These are phyloP conservation scores for Catocala nupta DNA, from an alignment of 2,888 invertebrate genomes.

Conservation along the genomic window DNA sequence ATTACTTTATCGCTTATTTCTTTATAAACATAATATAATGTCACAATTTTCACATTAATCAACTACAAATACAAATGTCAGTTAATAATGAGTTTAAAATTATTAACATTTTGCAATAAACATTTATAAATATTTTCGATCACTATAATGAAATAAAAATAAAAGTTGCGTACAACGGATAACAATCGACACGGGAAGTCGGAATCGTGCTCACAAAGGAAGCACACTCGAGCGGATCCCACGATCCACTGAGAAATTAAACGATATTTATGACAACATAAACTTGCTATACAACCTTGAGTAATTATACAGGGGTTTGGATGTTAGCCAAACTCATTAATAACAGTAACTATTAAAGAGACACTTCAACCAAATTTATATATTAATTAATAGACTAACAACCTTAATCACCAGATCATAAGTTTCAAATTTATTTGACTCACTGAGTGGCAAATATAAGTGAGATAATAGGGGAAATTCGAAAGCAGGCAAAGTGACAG, in stretches of 20 bases:
- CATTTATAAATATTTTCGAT: too few species aligned
- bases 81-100: too few species aligned
- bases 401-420: conserved; percentile 38
- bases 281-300: conserved; percentile 49
- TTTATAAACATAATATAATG: too few species aligned
- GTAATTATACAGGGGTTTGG: conserved; percentile 54
- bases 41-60: too few species aligned
- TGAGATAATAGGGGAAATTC: conserved; percentile 21
- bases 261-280: conserved; percentile 46
- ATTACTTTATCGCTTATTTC: too few species aligned
- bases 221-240: conserved; percentile 15
- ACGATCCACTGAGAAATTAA: conserved; percentile 32
- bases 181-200: not conserved
- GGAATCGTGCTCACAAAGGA: conserved; percentile 15
- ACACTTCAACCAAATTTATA: conserved; percentile 55
- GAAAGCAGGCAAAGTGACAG: conserved; percentile 41
- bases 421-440: conserved; percentile 47
- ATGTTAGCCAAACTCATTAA: conserved; percentile 58
- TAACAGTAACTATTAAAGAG: conserved; percentile 57
- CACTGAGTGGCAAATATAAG: conserved; percentile 5
- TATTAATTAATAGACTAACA: conserved; percentile 52
- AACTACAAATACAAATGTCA: too few species aligned
- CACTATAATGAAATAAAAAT: too few species aligned
- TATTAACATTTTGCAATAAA: too few species aligned
- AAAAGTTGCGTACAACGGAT: too few species aligned